A percentile compares a stretch with the other conserved stretches of the same genome.
Conservation (phyloP, 2,113 vertebrate genomes). For the Python bivittatus region DNA sequence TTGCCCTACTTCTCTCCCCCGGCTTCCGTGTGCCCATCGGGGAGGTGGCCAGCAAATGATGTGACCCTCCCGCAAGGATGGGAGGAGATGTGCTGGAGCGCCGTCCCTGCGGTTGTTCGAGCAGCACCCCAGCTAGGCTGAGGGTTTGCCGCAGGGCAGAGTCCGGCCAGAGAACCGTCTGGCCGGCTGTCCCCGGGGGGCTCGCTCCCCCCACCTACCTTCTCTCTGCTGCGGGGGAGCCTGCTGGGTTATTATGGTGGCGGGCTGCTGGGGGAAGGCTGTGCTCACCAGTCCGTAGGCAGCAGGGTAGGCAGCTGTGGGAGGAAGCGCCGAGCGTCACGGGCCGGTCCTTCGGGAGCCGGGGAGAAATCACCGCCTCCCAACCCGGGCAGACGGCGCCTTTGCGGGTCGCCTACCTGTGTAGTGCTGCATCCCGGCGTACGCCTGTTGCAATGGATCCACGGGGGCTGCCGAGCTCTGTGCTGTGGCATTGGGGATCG, state of each 20-base stretch:
- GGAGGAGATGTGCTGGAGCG: too few species aligned
- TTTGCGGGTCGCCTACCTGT: conserved; percentile 73
- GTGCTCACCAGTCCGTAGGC: conserved; percentile 89
- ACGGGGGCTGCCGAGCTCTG: conserved; percentile 86
- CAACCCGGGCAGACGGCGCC: too few species aligned
- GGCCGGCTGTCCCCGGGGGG: too few species aligned
- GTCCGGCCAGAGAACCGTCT: too few species aligned
- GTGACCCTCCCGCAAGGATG: too few species aligned
- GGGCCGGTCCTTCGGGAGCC: neutral
- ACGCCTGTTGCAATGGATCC: conserved; percentile 91
- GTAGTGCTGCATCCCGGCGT: conserved; percentile 93
- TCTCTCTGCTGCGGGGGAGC: conserved; percentile 80
- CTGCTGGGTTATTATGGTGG: conserved; percentile 86
- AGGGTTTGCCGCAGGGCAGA: too few species aligned
- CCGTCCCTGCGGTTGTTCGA: too few species aligned
- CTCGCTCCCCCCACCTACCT: conserved; percentile 7
- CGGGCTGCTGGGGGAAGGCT: conserved; percentile 85
- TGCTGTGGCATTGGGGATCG: conserved; percentile 68
- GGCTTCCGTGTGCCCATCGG: too few species aligned
- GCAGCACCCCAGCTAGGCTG: too few species aligned
- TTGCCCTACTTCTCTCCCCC: too few species aligned
- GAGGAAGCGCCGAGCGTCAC: neutral
- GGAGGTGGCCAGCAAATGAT: too few species aligned
- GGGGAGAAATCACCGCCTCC: too few species aligned
- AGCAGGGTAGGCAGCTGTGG: conserved; percentile 86